Base-by-base conservation (phyloP, 2,797 vertebrate genomes). In the Pitangus sulphuratus region DNA sequence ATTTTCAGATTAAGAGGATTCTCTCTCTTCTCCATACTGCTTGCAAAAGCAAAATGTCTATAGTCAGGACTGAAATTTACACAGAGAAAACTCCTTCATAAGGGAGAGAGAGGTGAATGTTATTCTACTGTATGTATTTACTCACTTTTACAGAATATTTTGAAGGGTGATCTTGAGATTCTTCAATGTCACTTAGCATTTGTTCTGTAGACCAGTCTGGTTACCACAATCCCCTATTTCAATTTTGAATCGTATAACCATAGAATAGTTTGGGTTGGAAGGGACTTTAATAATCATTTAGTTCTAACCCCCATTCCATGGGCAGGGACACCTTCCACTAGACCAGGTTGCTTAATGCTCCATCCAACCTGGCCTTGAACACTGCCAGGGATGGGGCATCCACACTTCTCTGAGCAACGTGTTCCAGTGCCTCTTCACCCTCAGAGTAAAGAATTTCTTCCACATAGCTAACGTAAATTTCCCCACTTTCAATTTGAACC, bases 351-450 rank as follows among this genome's bases (percentile, higher is more conserved):
- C 19, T 64, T 16, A 44, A 2, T 33, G n/a, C 6, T 10, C 20
- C 4, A 15, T 39, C 44, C 30, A 57, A 18, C 3, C 64, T 57
- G 19, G 8, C 3, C 1, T 6, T 25, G 37, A 33, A 15, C 1
- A 14, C n/a, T 39, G 19, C 16, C 22, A 50, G 9, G 28, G 13
- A 4, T 70, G 28, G 11, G 28, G 4, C 28, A 62, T 8, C 4
- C n/a, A 57, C 16, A 0, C 3, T 37, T 64, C 24, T 30, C 64
- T 26, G 19, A 11, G 30, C 5, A 62, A 11, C 4, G 1, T 44
- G 16, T 50, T 44, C 16, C 48, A 12, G 4, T 9, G 16, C 4
- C 16, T 70, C 8, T 54, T 6, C 37, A 50, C 7, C 13, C 18
- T n/a, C 28, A n/a, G 9, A 50, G 11, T 17, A 76, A 69, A 76